phyloP scores from a whole-genome alignment of 2,113 vertebrate species.

The Heloderma charlesbogerti region DNA sequence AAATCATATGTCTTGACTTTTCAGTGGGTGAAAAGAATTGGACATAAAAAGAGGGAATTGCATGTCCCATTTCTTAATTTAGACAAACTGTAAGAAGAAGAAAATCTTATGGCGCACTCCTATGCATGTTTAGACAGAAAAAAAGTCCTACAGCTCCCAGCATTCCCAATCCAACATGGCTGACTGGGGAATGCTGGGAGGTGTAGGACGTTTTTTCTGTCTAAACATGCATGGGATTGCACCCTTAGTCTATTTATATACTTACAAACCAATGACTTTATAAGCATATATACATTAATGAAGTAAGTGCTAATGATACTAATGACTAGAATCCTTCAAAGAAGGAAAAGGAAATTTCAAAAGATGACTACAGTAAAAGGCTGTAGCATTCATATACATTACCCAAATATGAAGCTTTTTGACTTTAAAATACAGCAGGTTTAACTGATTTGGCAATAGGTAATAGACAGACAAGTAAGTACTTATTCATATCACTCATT shows the following conservation, averaged over 20 bases:
- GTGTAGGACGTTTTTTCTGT: no score
- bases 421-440: no score
- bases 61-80: not conserved
- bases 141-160: no score
- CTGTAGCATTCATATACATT: not conserved
- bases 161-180: no score
- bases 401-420: not conserved
- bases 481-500: not conserved
- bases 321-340: not conserved
- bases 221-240: no score
- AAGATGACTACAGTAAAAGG: not conserved
- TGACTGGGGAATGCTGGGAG: no score
- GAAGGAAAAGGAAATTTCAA: not conserved
- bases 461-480: not conserved
- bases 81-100: not conserved
- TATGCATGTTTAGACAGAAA: no score
- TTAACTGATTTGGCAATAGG: not conserved
- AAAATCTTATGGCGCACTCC: no score
- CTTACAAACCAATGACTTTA: not conserved
- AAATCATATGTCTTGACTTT: not conserved
- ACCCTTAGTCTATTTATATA: not conserved
- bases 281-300: not conserved
- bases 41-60: not conserved
- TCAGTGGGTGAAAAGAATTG: not conserved
- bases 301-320: not conserved